Evolutionary conservation across 2,888 invertebrate genomes (phyloP).

Genomic region (Carpatolechia fugitivella): DNA sequence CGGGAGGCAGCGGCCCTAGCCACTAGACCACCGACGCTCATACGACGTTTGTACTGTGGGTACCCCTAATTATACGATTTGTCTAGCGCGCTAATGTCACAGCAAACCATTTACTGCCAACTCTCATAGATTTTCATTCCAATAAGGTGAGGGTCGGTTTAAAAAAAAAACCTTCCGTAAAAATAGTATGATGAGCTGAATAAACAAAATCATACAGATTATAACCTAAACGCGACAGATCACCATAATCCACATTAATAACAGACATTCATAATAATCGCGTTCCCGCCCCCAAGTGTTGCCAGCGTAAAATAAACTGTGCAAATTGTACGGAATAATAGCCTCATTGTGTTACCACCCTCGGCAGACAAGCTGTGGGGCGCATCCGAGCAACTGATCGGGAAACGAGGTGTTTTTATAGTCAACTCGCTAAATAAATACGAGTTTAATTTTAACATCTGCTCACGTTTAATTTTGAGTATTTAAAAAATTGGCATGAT

Average conservation of each 20-base stretch:
- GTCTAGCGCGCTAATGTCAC: too few species aligned
- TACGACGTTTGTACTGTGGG: too few species aligned
- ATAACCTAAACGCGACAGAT: background rate
- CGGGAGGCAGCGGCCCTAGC: too few species aligned
- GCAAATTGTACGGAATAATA: slow-evolving; percentile 76
- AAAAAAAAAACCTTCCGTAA: background rate
- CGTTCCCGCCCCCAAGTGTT: slow-evolving; percentile 52
- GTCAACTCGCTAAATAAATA: background rate
- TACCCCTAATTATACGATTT: too few species aligned
- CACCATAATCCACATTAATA: slow-evolving; percentile 21
- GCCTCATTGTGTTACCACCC: slow-evolving; percentile 63
- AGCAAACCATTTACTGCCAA: too few species aligned
- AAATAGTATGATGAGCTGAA: background rate
- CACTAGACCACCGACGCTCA: too few species aligned
- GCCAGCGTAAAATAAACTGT: slow-evolving; percentile 68
- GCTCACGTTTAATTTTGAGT: background rate
- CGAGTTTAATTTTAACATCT: slow-evolving; percentile 6
- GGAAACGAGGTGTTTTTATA: slow-evolving; percentile 30
- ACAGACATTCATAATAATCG: slow-evolving; percentile 42
- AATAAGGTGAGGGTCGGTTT: too few species aligned
- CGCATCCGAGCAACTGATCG: slow-evolving; percentile 33
- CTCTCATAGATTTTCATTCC: too few species aligned
- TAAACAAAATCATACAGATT: slow-evolving; percentile 1
- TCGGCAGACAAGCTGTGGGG: slow-evolving; percentile 10
- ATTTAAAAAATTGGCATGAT: background rate